These are phyloP conservation scores for Scatophagus argus DNA, from an alignment of 2,113 vertebrate genomes.

Conservation along the genomic window DNA sequence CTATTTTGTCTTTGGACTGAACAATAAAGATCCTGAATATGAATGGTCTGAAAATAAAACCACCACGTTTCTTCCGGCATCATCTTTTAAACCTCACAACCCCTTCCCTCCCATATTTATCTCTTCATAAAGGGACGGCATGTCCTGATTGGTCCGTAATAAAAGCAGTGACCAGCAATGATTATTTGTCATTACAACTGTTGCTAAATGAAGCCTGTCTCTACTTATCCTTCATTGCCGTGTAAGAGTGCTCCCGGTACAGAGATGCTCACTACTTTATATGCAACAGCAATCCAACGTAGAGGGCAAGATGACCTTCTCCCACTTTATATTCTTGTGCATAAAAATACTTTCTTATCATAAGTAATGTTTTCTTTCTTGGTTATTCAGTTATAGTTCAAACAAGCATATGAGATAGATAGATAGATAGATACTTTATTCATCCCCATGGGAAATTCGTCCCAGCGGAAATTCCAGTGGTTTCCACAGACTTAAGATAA, in stretches of 20 bases:
- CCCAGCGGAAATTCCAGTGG: too few species aligned
- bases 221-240: neutral
- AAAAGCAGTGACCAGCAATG: too few species aligned
- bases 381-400: neutral
- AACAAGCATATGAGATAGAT: neutral
- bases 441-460: too few species aligned
- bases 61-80: neutral
- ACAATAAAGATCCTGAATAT: neutral
- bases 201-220: neutral
- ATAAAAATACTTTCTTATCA: neutral
- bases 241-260: neutral
- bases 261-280: neutral
- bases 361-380: neutral
- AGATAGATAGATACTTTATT: too few species aligned
- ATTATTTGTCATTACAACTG: neutral
- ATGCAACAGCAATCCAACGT: neutral
- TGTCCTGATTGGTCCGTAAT: neutral
- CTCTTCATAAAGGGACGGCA: neutral
- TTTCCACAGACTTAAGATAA: too few species aligned
- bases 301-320: neutral
- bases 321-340: too few species aligned
- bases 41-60: neutral
- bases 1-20: neutral
- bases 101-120: neutral
- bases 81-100: neutral